Percentiles rank a stretch among this genome's conserved stretches.
phyloP scores from a whole-genome alignment of 1,140 invertebrate genomes.

The Vanessa atalanta region DNA sequence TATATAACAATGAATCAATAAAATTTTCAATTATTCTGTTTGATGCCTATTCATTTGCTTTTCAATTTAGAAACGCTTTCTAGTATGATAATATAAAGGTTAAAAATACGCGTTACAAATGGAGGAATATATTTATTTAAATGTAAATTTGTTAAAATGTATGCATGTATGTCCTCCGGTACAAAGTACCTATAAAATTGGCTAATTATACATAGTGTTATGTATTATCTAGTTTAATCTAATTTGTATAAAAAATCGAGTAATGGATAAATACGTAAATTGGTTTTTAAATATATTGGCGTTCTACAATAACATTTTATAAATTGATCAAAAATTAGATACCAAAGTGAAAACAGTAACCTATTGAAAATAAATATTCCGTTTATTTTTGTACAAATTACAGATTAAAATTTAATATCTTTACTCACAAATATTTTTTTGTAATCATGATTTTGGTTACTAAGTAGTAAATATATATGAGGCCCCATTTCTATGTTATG shows the following conservation, averaged over 20 bases:
- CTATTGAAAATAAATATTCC: too few relatives aligned
- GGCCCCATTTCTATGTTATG: not conserved
- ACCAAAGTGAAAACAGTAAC: too few relatives aligned
- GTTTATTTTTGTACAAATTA: conserved; percentile 2
- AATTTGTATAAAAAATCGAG: conserved; percentile 1
- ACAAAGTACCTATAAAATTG: conserved; percentile 2
- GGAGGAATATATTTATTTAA: conserved; percentile 4
- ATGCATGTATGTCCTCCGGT: not conserved
- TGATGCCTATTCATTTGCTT: not conserved
- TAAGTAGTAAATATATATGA: conserved; percentile 8
- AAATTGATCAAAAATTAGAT: not conserved
- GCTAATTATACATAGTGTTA: conserved; percentile 1
- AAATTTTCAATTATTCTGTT: conserved; percentile 1
- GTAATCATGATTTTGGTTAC: conserved; percentile 7
- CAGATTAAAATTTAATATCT: not conserved
- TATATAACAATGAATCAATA: not conserved
- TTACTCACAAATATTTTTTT: conserved; percentile 3
- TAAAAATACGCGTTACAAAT: not conserved
- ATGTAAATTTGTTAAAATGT: conserved; percentile 8
- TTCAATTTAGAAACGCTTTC: not conserved
- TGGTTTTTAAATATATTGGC: not conserved
- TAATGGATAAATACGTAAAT: not conserved
- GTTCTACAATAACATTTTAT: not conserved
- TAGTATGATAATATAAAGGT: not conserved
- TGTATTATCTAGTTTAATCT: conserved; percentile 3